Evolutionary conservation across 2,888 invertebrate genomes (phyloP), one percentile per base, ranked within the genome.

Genomic region (Graphium colonna): DNA sequence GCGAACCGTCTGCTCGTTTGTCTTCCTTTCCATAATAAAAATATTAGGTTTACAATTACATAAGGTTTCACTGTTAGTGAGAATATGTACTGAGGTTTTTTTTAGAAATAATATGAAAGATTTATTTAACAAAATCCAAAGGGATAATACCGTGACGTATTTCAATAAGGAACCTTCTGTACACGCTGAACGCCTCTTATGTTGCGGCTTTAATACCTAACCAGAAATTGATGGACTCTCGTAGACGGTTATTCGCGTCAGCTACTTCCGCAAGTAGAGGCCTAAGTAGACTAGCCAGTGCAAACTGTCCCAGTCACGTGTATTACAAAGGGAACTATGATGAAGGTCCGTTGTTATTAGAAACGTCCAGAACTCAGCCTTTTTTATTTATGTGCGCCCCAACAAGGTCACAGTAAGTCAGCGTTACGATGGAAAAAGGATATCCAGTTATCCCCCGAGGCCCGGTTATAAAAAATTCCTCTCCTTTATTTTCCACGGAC

Each of bases 341-440:
- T 59, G 63, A 60, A 59, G 61, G 61, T 60, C 59, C 59, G 57
- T 59, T 60, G 60, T 64, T 61, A 66, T 65, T 61, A 64, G 60
- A 65, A 52, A 54, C 45, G 56, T 57, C 58, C 59, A 56, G 56
- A 54, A 50, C 53, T 58, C 49, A 58, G 57, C 59, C 57, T 57
- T 62, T 60, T 63, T 65, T 60, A 67, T 67, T 61, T 62, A 63
- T 57, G 48, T 57, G 55, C 49, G 50, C 55, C 54, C 53, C 49
- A 49, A 53, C 53, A 53, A 53, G 53, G 53, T 53, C 44, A 44
- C 53, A 40, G 49, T 53, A 53, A 53, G 48, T 53, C 53, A 49
- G 44, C 38, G 51, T 59, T 52, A 55, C 59, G 52, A 55, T 59
- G 54, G 52, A 52, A 55, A 55, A 51, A 51, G 59, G 59, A 57